Evolutionary conservation across 2,113 vertebrate genomes (phyloP), one percentile per base, ranked within the genome.

Genomic region (Vidua chalybeata): DNA sequence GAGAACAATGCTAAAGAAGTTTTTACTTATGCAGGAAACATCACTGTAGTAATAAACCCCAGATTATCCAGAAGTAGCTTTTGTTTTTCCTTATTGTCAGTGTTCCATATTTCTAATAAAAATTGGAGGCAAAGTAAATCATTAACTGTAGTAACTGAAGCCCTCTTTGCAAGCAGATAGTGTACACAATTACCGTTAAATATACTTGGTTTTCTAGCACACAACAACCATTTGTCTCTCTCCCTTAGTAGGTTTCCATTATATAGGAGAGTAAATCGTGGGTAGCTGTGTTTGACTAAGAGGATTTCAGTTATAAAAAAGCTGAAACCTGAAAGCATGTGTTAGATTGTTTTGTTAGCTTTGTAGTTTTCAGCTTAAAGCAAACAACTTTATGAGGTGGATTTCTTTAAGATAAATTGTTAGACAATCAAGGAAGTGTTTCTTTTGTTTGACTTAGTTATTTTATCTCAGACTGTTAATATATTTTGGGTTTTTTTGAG

Each of bases 51-150:
- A 43, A 55, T 48, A 39, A 84, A 23, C 0, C 7, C 16, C 15
- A 55, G 11, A 31, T 75, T 72, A 45, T 11, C 21, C 14, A 43
- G 21, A 81, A 84, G n/a, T 63, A 67, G n/a, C 45, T 82, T 62
- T 78, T 72, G 39, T 86, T 45, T 54, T 87, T 73, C 52, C 20
- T 56, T 82, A 5, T 46, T 82, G 37, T 55, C 35, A 68, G 0
- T 37, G 43, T 61, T 81, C 28, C 3, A 2, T 46, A 58, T 55
- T 67, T 87, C 48, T 85, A 63, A 54, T 86, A 51, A 75, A 84
- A 91, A 63, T 8, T 67, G 37, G 33, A 76, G 45, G 43, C 55
- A 77, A 80, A 94, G 82, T 97, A 71, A 95, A 97, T 97, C 2
- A 96, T 96, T 96, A 94, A 84, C 69, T 80, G 1, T 4, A 24